Percentiles rank a stretch among this genome's conserved stretches.
phyloP scores from a whole-genome alignment of 2,888 invertebrate species.

The Spodoptera exigua region DNA sequence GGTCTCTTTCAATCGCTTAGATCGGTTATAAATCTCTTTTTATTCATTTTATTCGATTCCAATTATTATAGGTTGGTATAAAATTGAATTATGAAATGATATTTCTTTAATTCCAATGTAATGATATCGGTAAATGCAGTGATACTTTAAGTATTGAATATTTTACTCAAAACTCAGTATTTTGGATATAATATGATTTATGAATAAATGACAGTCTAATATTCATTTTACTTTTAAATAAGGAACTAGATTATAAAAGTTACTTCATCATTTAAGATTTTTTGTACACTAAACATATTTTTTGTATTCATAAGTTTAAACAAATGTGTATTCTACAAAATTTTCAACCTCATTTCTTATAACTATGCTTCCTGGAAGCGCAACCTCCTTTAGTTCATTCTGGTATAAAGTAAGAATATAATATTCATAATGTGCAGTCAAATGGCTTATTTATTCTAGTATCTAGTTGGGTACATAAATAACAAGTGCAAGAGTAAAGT shows the following conservation, averaged over 20 bases:
- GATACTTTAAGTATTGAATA: too few relatives aligned
- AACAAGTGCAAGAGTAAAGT: constrained; percentile 75
- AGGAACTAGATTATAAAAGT: constrained; percentile 11
- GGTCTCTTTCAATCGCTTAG: constrained; percentile 54
- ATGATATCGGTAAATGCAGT: too few relatives aligned
- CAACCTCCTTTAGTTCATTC: too few relatives aligned
- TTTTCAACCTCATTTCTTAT: too few relatives aligned
- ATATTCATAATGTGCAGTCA: constrained; percentile 55
- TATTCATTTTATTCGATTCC: constrained; percentile 61
- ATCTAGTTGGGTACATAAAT: constrained; percentile 78
- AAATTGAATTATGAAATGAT: constrained; percentile 34
- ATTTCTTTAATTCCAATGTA: constrained; percentile 5
- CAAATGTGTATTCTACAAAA: too few relatives aligned
- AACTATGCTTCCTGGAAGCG: too few relatives aligned
- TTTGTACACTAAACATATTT: too few relatives aligned
- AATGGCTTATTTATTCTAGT: constrained; percentile 72
- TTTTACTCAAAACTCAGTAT: too few relatives aligned
- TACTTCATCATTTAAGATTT: too few relatives aligned
- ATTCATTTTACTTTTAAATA: constrained; percentile 20
- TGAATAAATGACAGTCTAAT: too few relatives aligned
- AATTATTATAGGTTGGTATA: constrained; percentile 45
- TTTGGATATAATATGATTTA: too few relatives aligned
- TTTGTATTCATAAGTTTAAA: too few relatives aligned
- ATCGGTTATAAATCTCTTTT: constrained; percentile 61
- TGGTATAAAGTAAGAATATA: background rate